These are phyloP conservation scores for Muscicapa comitata DNA, from an alignment of 2,797 vertebrate species.

Conservation along the genomic window DNA sequence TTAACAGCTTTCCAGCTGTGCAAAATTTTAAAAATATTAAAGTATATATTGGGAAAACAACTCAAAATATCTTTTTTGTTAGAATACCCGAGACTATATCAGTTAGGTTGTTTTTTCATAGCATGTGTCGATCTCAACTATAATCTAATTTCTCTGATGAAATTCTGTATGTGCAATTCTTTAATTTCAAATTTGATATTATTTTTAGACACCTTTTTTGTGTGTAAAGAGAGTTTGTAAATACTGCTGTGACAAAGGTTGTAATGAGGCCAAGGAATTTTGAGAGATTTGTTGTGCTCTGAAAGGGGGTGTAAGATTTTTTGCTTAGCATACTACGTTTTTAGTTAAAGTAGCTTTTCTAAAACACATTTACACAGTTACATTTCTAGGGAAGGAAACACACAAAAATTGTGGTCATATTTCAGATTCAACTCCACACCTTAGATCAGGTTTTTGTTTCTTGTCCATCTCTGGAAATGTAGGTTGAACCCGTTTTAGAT, in stretches of 20 bases:
- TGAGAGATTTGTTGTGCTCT: neutral
- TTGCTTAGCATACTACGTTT: fast-evolving
- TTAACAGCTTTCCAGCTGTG: neutral
- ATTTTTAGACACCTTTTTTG: neutral
- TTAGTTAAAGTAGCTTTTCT: neutral
- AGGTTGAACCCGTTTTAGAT: neutral
- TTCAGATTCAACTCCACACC: neutral
- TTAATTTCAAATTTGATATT: neutral
- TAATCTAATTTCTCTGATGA: neutral
- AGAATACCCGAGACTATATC: fast-evolving
- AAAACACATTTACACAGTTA: fast-evolving
- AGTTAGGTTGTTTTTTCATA: neutral
- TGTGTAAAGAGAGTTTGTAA: neutral
- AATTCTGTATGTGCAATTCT: neutral
- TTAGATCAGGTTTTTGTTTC: neutral
- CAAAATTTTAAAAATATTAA: neutral
- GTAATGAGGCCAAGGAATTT: neutral
- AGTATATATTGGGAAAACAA: fast-evolving
- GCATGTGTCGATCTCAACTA: fast-evolving
- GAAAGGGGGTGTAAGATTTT: neutral
- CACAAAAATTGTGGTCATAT: neutral
- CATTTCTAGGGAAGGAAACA: neutral
- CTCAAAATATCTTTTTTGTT: neutral
- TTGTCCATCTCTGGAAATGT: neutral
- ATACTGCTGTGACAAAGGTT: neutral